These are phyloP conservation scores for Clarias fuscus DNA, from an alignment of 2,797 vertebrate genomes.

Conservation along the genomic window DNA sequence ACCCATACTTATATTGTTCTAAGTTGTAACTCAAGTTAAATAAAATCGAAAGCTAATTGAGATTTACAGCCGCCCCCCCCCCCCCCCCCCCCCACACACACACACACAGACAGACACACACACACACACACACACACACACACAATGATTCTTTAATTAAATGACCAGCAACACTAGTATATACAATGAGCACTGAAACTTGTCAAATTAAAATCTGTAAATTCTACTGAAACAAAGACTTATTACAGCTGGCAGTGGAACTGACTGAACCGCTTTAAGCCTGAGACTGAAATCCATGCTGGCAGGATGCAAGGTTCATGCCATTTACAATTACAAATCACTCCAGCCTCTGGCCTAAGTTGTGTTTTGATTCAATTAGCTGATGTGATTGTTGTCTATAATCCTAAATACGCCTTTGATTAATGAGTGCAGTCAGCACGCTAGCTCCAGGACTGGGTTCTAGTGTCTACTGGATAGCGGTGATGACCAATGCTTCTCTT, in stretches of 20 bases:
- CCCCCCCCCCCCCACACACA: neutral
- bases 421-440: constrained; percentile 52
- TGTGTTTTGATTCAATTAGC: constrained; percentile 57
- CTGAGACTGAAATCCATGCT: constrained; percentile 49
- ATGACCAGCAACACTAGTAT: constrained; percentile 38
- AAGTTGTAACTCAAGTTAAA: constrained; percentile 8
- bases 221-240: constrained; percentile 50
- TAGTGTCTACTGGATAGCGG: constrained; percentile 12
- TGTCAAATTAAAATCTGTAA: constrained; percentile 55
- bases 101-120: neutral
- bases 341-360: constrained; percentile 53
- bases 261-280: constrained; percentile 51
- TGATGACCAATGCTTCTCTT: constrained; percentile 29
- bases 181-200: constrained; percentile 45
- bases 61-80: constrained; percentile 1
- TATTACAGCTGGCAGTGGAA: constrained; percentile 49
- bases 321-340: constrained; percentile 58
- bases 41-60: neutral
- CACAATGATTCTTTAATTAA: constrained; percentile 39
- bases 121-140: neutral
- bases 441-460: constrained; percentile 22
- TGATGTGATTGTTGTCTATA: constrained; percentile 56
- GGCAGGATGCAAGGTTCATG: constrained; percentile 54
- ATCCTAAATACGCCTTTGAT: constrained; percentile 54
- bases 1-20: neutral